A percentile compares a stretch with the other conserved stretches of the same genome.
phyloP scores from a whole-genome alignment of 1,140 invertebrate species.

The Neoseiulus cucumeris region DNA sequence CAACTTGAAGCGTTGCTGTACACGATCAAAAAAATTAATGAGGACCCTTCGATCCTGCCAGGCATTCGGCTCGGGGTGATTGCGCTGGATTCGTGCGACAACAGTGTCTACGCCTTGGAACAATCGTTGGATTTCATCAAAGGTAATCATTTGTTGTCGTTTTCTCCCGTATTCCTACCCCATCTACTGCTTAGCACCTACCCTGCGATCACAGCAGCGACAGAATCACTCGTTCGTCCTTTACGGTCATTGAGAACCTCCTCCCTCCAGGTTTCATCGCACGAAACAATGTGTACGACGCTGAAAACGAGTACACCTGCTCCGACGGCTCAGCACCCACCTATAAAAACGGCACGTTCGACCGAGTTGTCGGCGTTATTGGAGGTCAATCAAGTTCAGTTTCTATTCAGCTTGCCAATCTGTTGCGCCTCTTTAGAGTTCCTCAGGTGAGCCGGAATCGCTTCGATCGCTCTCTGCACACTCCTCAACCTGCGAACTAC shows the following conservation, averaged over 20 bases:
- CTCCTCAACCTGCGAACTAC: too few relatives aligned
- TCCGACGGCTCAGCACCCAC: conserved; percentile 28
- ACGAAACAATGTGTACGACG: conserved; percentile 29
- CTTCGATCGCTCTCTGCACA: neutral
- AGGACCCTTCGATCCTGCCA: conserved; percentile 29
- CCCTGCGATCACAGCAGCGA: neutral
- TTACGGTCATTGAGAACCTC: neutral
- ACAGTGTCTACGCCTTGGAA: conserved; percentile 31
- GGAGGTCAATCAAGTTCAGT: conserved; percentile 36
- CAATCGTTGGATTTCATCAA: conserved; percentile 36
- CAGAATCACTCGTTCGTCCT: conserved; percentile 2
- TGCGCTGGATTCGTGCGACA: conserved; percentile 36
- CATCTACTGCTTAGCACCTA: neutral
- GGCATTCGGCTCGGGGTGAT: conserved; percentile 33
- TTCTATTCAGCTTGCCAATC: conserved; percentile 36
- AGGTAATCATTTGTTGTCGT: conserved; percentile 23
- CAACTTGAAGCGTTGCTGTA: conserved; percentile 37
- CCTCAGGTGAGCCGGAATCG: conserved; percentile 26
- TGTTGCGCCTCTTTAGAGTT: conserved; percentile 35
- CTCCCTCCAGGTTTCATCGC: conserved; percentile 37
- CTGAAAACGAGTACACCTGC: conserved; percentile 31
- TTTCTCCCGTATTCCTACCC: neutral
- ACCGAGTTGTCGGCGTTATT: conserved; percentile 34
- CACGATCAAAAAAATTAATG: conserved; percentile 34
- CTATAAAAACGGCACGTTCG: conserved; percentile 29